Conservation (phyloP, 2,113 vertebrate genomes). For the Poicephalus meyeri region DNA sequence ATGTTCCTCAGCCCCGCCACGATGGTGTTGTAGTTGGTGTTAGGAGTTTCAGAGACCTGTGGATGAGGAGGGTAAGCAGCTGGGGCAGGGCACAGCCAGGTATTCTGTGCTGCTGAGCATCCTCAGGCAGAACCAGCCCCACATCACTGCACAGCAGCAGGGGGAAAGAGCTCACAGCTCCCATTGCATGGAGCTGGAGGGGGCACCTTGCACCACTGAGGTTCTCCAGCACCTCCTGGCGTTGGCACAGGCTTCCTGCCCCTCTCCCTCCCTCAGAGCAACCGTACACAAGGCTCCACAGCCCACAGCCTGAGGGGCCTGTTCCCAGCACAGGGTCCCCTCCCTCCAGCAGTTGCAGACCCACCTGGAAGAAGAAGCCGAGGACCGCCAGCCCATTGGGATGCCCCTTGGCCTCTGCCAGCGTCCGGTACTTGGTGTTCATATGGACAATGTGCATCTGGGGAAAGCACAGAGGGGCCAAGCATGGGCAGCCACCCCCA, state of each 20-base stretch:
- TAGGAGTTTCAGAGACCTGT: constrained; percentile 72
- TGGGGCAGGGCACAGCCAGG: not conserved
- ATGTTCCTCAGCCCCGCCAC: constrained; percentile 76
- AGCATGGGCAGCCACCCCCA: fast-evolving
- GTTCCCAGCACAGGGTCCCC: not conserved
- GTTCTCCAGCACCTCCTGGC: not conserved
- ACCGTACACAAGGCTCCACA: fast-evolving
- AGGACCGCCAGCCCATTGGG: constrained; percentile 81
- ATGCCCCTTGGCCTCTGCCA: constrained; percentile 74
- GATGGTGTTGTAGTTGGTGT: constrained; percentile 80
- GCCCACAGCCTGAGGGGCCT: fast-evolving
- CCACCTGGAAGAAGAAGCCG: constrained; percentile 81
- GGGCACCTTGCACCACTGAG: not conserved
- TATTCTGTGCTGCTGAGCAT: not conserved
- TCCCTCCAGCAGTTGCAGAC: not conserved
- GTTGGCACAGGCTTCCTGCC: not conserved
- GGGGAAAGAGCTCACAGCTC: not conserved
- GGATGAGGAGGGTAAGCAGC: fast-evolving
- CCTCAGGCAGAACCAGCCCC: not conserved
- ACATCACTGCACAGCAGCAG: fast-evolving
- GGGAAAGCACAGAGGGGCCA: not conserved
- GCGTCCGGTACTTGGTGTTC: constrained; percentile 76
- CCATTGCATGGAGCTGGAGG: fast-evolving
- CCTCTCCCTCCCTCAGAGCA: fast-evolving
- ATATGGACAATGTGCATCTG: constrained; percentile 87